Base-by-base conservation (phyloP, 1,140 invertebrate genomes). In the Uloborus diversus region DNA sequence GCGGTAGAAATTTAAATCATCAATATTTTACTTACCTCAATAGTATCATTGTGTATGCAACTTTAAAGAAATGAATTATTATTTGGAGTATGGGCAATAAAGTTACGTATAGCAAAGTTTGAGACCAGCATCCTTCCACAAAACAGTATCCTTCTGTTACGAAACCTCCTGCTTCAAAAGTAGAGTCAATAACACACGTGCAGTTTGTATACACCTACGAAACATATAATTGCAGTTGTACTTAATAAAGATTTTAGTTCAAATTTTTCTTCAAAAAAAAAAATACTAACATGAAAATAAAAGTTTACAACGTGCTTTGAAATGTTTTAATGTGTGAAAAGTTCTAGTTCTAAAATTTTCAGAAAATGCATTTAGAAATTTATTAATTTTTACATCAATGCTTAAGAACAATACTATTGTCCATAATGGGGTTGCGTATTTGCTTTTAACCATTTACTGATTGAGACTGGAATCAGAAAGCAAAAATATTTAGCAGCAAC, bases 61-160 rank as follows among this genome's bases (percentile, higher is more conserved):
- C 70, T 42, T 20, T 49, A 9, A 62, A 47, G 35, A 65, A 14
- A 76, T 30, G 61, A n/a, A 62, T 47, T 1, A 75, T 32, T 3
- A 62, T 11, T 20, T 62, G 37, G 1, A 62, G 1, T 13, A 49
- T 23, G 3, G 70, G 56, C 23, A 37, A 30, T 27, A 47, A 47
- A n/a, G 62, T 47, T 13, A 75, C 62, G 56, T 75, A 75, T 4
- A 35, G 27, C 0, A 75, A 20, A 28, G 37, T 25, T 20, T 62
- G 57, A 13, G 33, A 20, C 70, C 70, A 75, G 25, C 70, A 75
- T 28, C 32, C 17, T 33, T 62, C 70, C 0, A 11, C 5, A 0
- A 42, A 27, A 32, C 70, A 75, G 13, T 30, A 32, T 30, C 70
- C 70, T 30, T 70, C 51, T 5, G 56, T 75, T 1, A 62, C 70